phyloP scores from a whole-genome alignment of 2,113 vertebrate species.

The Microcebus murinus region DNA sequence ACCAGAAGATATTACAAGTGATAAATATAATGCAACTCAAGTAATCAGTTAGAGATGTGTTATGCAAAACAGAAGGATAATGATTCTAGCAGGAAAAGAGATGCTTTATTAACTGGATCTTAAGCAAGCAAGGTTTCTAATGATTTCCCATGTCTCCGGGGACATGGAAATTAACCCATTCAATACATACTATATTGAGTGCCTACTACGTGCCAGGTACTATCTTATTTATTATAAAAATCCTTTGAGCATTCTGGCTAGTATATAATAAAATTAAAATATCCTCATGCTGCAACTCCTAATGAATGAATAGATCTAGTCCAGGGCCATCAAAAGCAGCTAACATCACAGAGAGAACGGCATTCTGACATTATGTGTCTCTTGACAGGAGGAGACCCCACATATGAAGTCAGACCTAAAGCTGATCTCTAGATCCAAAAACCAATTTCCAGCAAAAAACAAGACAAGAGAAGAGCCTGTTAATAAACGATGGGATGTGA shows the following conservation, averaged over 20 bases:
- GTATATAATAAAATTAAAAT: background rate
- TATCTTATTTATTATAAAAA: background rate
- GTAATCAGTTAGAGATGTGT: background rate
- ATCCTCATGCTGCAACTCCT: background rate
- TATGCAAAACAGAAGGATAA: background rate
- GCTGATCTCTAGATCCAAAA: background rate
- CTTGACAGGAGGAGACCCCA: background rate
- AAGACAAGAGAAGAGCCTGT: background rate
- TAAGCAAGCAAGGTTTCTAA: background rate
- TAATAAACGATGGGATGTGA: background rate
- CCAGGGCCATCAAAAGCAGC: background rate
- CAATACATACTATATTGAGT: background rate
- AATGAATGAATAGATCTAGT: background rate
- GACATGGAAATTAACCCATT: background rate
- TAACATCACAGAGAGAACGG: background rate
- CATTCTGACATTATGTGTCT: background rate
- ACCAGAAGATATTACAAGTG: background rate
- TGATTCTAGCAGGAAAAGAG: background rate
- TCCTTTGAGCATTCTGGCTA: background rate
- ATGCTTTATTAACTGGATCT: background rate
- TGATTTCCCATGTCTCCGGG: background rate
- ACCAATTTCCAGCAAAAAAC: background rate
- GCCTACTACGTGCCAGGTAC: background rate
- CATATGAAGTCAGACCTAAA: background rate
- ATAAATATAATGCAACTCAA: background rate